Conservation (phyloP, 2,888 invertebrate genomes). For the Linnaemya vulpina region DNA sequence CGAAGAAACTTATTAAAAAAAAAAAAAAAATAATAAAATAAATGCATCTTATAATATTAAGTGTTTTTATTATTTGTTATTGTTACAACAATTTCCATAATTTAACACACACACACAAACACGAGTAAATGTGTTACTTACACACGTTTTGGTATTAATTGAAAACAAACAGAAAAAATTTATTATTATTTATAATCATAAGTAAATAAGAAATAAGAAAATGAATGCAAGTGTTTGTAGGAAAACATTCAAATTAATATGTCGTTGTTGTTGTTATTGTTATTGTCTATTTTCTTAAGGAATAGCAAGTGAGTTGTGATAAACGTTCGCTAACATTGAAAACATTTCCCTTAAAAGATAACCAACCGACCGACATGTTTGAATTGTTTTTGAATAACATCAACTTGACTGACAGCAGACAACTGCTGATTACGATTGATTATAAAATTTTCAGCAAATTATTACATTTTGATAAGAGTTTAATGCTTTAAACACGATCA, state of each 20-base stretch:
- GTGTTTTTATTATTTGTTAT: constrained; percentile 58
- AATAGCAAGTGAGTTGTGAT: neutral
- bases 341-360: constrained; percentile 25
- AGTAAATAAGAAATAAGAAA: constrained; percentile 16
- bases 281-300: constrained; percentile 10
- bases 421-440: neutral
- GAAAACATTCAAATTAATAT: too few relatives aligned
- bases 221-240: constrained; percentile 15
- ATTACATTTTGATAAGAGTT: constrained; percentile 18
- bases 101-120: constrained; percentile 28
- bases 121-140: neutral
- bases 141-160: constrained; percentile 6
- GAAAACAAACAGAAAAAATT: neutral
- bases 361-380: neutral
- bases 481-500: neutral
- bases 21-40: too few relatives aligned
- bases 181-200: constrained; percentile 12
- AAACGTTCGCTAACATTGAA: constrained; percentile 9
- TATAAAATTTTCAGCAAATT: constrained; percentile 4
- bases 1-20: constrained; percentile 22
- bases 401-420: constrained; percentile 6
- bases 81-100: constrained; percentile 45
- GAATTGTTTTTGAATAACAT: neutral
- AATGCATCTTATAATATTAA: constrained; percentile 56
- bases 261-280: constrained; percentile 1